A percentile compares a stretch with the other conserved stretches of the same genome.
These are phyloP conservation scores for Noctua comes DNA, from an alignment of 2,888 invertebrate species.

Conservation along the genomic window DNA sequence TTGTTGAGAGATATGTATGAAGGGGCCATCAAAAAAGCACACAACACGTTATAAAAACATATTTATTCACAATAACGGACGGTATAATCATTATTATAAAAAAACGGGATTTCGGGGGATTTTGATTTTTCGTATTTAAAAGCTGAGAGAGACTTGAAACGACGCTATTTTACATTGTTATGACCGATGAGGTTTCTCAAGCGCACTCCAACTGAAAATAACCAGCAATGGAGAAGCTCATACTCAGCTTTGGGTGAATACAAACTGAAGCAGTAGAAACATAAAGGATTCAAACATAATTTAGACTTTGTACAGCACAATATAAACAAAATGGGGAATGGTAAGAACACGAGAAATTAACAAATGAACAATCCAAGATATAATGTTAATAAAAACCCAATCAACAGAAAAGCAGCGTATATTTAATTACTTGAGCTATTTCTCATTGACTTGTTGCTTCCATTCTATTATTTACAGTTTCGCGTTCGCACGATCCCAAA, in stretches of 20 bases:
- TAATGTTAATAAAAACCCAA: not conserved
- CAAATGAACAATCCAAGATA: not conserved
- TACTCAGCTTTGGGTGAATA: not conserved
- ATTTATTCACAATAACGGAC: not conserved
- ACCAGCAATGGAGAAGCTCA: not conserved
- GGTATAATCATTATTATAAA: not conserved
- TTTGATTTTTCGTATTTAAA: too few relatives aligned
- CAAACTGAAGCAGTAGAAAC: not conserved
- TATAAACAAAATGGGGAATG: not conserved
- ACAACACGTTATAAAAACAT: slow-evolving; percentile 1
- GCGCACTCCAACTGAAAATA: not conserved
- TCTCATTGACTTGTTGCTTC: not conserved
- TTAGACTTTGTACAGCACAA: not conserved
- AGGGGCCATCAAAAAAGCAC: not conserved
- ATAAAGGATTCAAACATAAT: not conserved
- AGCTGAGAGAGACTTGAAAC: not conserved
- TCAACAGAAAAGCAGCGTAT: not conserved
- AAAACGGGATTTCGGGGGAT: too few relatives aligned
- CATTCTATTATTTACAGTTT: too few relatives aligned
- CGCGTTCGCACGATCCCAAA: not conserved
- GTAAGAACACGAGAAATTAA: not conserved
- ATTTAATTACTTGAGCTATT: not conserved
- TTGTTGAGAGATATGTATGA: not conserved
- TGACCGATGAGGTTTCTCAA: not conserved
- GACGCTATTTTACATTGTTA: not conserved